Evolutionary conservation across 2,888 invertebrate species (phyloP).

Genomic region (Ormyrus labotus): DNA sequence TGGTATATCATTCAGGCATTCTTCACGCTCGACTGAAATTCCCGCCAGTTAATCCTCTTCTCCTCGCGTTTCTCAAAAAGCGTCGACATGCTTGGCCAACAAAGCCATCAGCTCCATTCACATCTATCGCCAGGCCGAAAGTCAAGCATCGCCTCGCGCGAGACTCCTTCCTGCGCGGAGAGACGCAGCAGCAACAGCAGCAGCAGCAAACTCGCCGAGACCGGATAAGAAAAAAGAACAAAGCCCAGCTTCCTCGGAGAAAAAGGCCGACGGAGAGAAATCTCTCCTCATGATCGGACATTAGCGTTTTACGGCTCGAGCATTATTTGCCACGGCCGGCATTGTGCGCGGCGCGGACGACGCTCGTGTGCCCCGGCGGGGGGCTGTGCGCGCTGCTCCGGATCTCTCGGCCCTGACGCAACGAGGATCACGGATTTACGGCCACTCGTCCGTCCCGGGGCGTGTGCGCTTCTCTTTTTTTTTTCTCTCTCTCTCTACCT

Average conservation of each 20-base stretch:
- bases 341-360: slow-evolving; percentile 6
- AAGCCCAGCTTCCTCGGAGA: not conserved
- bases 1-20: slow-evolving; percentile 27
- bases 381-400: not conserved
- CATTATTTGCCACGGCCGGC: slow-evolving; percentile 69
- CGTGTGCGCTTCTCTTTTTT: not conserved
- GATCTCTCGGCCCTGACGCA: slow-evolving; percentile 62
- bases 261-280: slow-evolving; percentile 44
- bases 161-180: not conserved
- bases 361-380: no score
- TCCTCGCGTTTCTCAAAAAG: slow-evolving; percentile 15
- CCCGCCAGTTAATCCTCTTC: slow-evolving; percentile 27
- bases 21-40: slow-evolving; percentile 7
- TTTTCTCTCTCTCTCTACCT: not conserved
- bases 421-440: slow-evolving; percentile 67
- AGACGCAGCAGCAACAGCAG: not conserved
- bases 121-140: not conserved
- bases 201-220: not conserved
- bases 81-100: slow-evolving; percentile 18
- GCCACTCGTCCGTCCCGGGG: slow-evolving; percentile 12
- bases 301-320: slow-evolving; percentile 73
- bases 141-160: not conserved
- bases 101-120: not conserved
- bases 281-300: slow-evolving; percentile 71
- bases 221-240: not conserved